These are phyloP conservation scores for Melanostoma mellinum DNA, from an alignment of 2,888 invertebrate genomes.

Conservation along the genomic window DNA sequence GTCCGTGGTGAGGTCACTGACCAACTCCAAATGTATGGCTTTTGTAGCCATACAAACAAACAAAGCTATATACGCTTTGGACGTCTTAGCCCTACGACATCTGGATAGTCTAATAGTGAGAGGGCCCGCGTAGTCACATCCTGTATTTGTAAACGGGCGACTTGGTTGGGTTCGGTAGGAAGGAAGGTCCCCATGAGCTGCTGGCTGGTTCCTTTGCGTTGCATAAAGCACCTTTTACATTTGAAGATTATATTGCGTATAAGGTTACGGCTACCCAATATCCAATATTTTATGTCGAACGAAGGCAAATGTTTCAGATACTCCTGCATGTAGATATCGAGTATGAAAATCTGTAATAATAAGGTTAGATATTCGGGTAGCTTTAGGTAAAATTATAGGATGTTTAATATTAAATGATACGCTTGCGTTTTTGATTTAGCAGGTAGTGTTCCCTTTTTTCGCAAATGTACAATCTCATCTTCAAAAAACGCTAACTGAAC, in stretches of 20 bases:
- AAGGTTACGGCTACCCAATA: conserved; percentile 45
- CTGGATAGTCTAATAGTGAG: conserved; percentile 41
- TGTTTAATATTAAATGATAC: conserved; percentile 37
- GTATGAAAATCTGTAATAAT: conserved; percentile 39
- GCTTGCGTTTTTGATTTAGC: conserved; percentile 15
- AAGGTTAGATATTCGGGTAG: conserved; percentile 18
- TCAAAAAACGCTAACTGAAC: background rate
- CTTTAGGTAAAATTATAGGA: conserved; percentile 42
- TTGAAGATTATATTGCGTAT: conserved; percentile 37
- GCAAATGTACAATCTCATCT: conserved; percentile 10
- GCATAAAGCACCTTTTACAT: conserved; percentile 60
- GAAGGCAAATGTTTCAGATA: conserved; percentile 36
- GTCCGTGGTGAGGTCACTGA: conserved; percentile 53
- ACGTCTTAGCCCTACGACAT: conserved; percentile 9
- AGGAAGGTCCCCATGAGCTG: conserved; percentile 57
- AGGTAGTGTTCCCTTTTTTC: background rate
- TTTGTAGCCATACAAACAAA: conserved; percentile 61
- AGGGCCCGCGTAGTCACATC: conserved; percentile 52
- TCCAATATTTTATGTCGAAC: conserved; percentile 55
- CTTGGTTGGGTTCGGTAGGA: conserved; percentile 1
- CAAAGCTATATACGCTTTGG: conserved; percentile 51
- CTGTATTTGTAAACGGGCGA: conserved; percentile 41
- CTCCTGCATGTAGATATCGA: conserved; percentile 37
- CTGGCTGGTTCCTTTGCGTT: conserved; percentile 26
- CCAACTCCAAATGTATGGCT: conserved; percentile 50